A percentile compares a stretch with the other conserved stretches of the same genome.
Conservation (phyloP, 2,888 invertebrate genomes). For the Lithophane socia region DNA sequence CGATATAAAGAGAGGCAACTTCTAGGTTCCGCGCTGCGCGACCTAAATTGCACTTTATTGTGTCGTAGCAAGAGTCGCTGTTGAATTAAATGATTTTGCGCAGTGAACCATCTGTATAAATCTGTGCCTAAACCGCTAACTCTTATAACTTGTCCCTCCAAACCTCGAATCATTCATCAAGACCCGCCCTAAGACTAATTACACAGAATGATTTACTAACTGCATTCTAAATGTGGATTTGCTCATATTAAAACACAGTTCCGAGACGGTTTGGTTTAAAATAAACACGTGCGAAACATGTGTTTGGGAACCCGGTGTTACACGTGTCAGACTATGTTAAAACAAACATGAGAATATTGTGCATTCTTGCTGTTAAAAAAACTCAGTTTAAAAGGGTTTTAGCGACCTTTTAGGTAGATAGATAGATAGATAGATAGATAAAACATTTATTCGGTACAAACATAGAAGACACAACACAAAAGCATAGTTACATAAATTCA, state of each 20-base stretch:
- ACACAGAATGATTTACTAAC: constrained; percentile 72
- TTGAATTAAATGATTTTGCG: too few relatives aligned
- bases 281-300: constrained; percentile 53
- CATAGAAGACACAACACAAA: too few relatives aligned
- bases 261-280: constrained; percentile 16
- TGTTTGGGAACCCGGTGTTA: constrained; percentile 18
- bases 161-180: constrained; percentile 67
- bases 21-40: too few relatives aligned
- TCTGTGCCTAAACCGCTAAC: background rate
- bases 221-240: constrained; percentile 68
- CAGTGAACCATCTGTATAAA: too few relatives aligned
- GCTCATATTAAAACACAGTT: constrained; percentile 63
- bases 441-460: too few relatives aligned
- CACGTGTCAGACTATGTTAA: constrained; percentile 39
- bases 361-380: constrained; percentile 35
- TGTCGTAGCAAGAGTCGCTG: too few relatives aligned
- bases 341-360: constrained; percentile 19
- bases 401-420: too few relatives aligned
- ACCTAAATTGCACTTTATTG: too few relatives aligned
- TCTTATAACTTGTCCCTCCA: constrained; percentile 34
- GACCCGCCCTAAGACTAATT: constrained; percentile 68
- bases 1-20: too few relatives aligned
- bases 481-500: too few relatives aligned
- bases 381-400: constrained; percentile 7
- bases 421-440: too few relatives aligned